Percentiles rank a stretch among this genome's conserved stretches.
Conservation (phyloP, 2,888 invertebrate genomes). For the Parascotia fuliginaria region DNA sequence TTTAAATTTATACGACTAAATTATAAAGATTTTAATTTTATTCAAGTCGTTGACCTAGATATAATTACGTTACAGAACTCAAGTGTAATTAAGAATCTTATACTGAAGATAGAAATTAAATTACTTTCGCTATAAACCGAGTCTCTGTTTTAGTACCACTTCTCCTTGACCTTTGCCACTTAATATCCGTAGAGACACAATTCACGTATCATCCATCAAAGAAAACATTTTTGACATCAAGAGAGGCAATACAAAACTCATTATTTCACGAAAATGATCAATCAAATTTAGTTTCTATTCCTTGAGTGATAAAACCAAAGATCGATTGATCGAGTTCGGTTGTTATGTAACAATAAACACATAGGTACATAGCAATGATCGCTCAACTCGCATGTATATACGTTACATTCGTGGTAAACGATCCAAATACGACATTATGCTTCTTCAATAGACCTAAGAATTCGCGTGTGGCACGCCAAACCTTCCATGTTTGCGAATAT, state of each 20-base stretch:
- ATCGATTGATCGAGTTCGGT: slow-evolving; percentile 12
- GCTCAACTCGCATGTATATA: slow-evolving; percentile 12
- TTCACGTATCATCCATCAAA: slow-evolving; percentile 8
- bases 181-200: slow-evolving; percentile 1
- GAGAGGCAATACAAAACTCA: slow-evolving; percentile 8
- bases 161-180: not conserved
- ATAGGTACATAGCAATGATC: slow-evolving; percentile 16
- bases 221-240: slow-evolving; percentile 8
- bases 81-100: too few species aligned
- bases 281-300: slow-evolving; percentile 25
- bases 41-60: not conserved
- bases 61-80: not conserved
- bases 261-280: slow-evolving; percentile 6
- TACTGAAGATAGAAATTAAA: too few species aligned
- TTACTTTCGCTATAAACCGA: too few species aligned
- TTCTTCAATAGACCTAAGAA: slow-evolving; percentile 64
- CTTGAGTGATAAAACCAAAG: slow-evolving; percentile 22
- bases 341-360: slow-evolving; percentile 20
- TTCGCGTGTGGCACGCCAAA: slow-evolving; percentile 66
- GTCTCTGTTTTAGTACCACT: not conserved
- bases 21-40: not conserved
- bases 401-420: slow-evolving; percentile 34
- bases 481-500: slow-evolving; percentile 42
- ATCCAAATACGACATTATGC: slow-evolving; percentile 54
- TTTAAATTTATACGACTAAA: too few species aligned